Base-by-base conservation (phyloP, 1,140 invertebrate genomes). In the Leptinotarsa texana region DNA sequence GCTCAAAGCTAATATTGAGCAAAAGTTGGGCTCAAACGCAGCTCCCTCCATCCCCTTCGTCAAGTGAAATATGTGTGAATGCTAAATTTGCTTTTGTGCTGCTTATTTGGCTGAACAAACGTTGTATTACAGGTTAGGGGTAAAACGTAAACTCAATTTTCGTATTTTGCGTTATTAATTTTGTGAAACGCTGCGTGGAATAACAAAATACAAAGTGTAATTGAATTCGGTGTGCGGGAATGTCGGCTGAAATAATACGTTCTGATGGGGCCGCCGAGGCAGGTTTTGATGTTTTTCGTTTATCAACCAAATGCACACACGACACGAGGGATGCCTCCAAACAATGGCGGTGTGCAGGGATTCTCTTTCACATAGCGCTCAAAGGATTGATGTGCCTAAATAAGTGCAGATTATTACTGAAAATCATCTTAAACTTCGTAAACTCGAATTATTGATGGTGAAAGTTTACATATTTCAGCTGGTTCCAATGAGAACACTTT, bases 141-240 rank as follows among this genome's bases (percentile, higher is more conserved):
- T 68, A 47, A 68, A 68, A 66, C 63, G 22, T 33, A 66, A 66
- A 68, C 66, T 68, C 66, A 68, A 68, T 68, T 68, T 68, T 68
- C 66, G 42, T 68, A 47, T 68, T 68, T 42, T 68, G 66, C 66
- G 24, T 68, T 68, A 68, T 68, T 68, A 68, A 68, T 68, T 68
- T 68, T 33, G 66, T 68, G 66, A 68, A 68, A 68, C 66, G 66
- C 66, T 42, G 66, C 18, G 66, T 42, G 66, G 66, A 68, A 68
- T 68, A 68, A 68, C 33, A 47, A 47, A 68, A 68, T 68, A 47
- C 66, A 33, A 47, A 68, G 33, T 68, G 42, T 68, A 68, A 68
- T 68, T 68, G 42, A 68, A 68, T 68, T 68, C 42, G 24, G 24
- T 47, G 15, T 47, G 42, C 42, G 42, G 13, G 15, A 42, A 17